phyloP scores from a whole-genome alignment of 2,113 vertebrate genomes.

The Myrmecophaga tridactyla region DNA sequence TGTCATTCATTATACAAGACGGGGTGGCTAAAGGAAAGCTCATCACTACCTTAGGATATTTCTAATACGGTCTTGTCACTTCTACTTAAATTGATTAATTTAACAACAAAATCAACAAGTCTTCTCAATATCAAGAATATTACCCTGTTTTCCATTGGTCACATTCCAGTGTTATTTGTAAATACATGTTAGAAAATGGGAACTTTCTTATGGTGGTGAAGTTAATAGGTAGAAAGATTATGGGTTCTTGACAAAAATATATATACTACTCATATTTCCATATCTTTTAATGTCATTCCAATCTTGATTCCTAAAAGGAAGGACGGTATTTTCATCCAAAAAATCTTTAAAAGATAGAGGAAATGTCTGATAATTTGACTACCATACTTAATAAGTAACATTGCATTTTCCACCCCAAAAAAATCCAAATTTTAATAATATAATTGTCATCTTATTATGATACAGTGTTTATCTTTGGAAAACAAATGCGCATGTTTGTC shows the following conservation, averaged over 20 bases:
- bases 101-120: not conserved
- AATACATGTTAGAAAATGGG: not conserved
- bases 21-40: slow-evolving; percentile 1
- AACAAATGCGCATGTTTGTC: not conserved
- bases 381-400: not conserved
- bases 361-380: not conserved
- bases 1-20: not conserved
- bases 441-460: not conserved
- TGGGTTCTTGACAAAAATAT: not conserved
- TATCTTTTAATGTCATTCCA: not conserved
- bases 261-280: not conserved
- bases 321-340: not conserved
- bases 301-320: not conserved
- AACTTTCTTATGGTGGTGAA: not conserved
- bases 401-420: not conserved
- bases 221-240: not conserved
- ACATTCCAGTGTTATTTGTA: not conserved
- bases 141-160: not conserved
- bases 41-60: not conserved
- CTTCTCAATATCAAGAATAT: not conserved
- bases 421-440: not conserved
- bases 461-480: not conserved
- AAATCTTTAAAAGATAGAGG: not conserved
- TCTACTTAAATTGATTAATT: not conserved
- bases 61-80: not conserved